Percentiles rank a stretch among this genome's conserved stretches.
These are phyloP conservation scores for Lasiurus cinereus DNA, from an alignment of 2,113 vertebrate genomes.

Conservation along the genomic window DNA sequence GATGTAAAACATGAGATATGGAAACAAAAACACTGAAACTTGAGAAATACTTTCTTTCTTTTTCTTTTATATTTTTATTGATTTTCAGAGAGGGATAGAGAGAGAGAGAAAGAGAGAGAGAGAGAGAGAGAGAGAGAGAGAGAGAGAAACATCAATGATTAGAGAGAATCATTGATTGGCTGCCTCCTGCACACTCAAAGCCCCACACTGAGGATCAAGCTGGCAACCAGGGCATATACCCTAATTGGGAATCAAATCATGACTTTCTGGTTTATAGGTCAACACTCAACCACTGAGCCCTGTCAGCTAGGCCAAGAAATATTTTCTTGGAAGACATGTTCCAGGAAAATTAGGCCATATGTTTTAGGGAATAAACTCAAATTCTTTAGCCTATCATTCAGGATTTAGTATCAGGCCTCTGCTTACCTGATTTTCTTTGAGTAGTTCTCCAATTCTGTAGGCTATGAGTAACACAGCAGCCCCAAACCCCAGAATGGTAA, in stretches of 20 bases:
- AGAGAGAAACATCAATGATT: too few relatives aligned
- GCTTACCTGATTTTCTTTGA: constrained; percentile 44
- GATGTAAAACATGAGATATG: neutral
- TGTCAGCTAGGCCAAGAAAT: neutral
- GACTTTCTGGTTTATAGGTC: too few relatives aligned
- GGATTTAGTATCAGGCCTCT: neutral
- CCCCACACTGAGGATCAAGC: too few relatives aligned
- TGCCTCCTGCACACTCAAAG: too few relatives aligned
- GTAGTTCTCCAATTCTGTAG: constrained; percentile 55
- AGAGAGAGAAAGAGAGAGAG: too few relatives aligned
- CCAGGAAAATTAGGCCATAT: neutral
- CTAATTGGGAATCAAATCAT: too few relatives aligned
- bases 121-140: too few relatives aligned
- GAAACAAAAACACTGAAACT: constrained; percentile 13
- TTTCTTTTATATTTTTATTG: too few relatives aligned
- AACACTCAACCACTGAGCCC: too few relatives aligned
- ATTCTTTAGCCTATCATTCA: neutral
- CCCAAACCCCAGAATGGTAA: constrained; percentile 75
- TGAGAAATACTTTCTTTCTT: neutral
- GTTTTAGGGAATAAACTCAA: neutral
- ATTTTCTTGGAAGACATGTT: constrained; percentile 11
- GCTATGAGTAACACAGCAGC: neutral
- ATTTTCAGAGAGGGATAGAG: too few relatives aligned
- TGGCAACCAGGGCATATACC: too few relatives aligned
- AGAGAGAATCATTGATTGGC: too few relatives aligned